phyloP scores from a whole-genome alignment of 1,140 invertebrate genomes.

The Archivesica marissinica region DNA sequence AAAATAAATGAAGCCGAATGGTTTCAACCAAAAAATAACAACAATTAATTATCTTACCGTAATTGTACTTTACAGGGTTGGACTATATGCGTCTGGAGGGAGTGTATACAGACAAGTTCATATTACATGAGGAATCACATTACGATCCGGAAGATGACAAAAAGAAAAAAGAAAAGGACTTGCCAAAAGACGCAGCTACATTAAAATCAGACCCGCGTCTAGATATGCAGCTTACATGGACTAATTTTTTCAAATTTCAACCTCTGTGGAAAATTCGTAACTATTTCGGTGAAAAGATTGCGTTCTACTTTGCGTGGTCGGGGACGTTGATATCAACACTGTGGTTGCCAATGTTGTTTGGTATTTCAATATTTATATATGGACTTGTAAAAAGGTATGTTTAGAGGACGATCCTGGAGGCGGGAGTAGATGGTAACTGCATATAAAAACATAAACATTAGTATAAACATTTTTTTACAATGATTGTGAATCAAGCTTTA shows the following conservation, averaged over 20 bases:
- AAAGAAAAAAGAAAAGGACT: not conserved
- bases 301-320: conserved; percentile 85
- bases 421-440: no score
- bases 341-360: conserved; percentile 83
- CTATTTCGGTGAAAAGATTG: conserved; percentile 85
- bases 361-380: conserved; percentile 82
- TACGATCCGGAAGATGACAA: conserved; percentile 51
- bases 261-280: conserved; percentile 83
- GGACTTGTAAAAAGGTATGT: conserved; percentile 80
- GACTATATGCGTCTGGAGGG: conserved; percentile 81
- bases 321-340: conserved; percentile 81
- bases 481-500: no score
- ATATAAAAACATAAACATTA: no score
- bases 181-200: not conserved
- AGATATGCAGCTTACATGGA: conserved; percentile 78
- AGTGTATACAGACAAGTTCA: conserved; percentile 81
- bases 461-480: no score
- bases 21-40: no score
- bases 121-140: conserved; percentile 82
- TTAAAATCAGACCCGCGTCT: conserved; percentile 69
- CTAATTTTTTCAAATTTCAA: conserved; percentile 79
- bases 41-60: no score
- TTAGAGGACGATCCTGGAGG: no score
- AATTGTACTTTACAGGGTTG: conserved; percentile 81
- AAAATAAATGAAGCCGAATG: no score